A percentile compares a stretch with the other conserved stretches of the same genome.
These are phyloP conservation scores for Peromyscus californicus DNA, from an alignment of 2,113 vertebrate species.

Conservation along the genomic window DNA sequence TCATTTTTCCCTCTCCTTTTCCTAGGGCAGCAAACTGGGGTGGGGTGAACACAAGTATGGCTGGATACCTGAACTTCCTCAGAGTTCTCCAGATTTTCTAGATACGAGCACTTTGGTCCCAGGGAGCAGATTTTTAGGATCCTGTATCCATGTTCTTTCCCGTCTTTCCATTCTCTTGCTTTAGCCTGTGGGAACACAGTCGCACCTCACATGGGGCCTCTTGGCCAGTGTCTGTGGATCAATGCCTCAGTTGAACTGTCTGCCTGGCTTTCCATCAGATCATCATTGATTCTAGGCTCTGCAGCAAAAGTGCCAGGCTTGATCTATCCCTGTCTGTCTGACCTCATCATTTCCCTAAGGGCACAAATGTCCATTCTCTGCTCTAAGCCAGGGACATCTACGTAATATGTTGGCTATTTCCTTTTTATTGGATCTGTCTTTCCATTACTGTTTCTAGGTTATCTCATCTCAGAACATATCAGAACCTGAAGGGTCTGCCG, in stretches of 20 bases:
- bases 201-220: neutral
- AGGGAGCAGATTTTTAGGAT: neutral
- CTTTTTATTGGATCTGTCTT: constrained; percentile 59
- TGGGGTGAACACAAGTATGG: neutral
- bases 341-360: constrained; percentile 11
- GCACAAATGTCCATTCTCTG: neutral
- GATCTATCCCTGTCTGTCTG: constrained; percentile 33
- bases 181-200: neutral
- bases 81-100: neutral
- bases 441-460: constrained; percentile 48
- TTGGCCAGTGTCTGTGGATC: neutral
- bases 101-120: neutral
- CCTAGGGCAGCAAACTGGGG: neutral
- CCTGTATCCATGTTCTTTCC: neutral
- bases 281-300: constrained; percentile 36
- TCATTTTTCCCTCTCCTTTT: neutral
- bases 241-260: neutral
- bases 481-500: constrained; percentile 16
- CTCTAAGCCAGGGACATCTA: constrained; percentile 49
- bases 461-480: constrained; percentile 27
- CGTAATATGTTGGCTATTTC: neutral
- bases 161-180: neutral
- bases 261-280: constrained; percentile 55
- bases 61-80: neutral
- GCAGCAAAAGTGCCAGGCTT: constrained; percentile 13